Evolutionary conservation across 37 sponge, comb jelly and placozoan species (phyloP), one percentile per base, ranked within the genome.

Genomic region (Cliona cf. orientalis): DNA sequence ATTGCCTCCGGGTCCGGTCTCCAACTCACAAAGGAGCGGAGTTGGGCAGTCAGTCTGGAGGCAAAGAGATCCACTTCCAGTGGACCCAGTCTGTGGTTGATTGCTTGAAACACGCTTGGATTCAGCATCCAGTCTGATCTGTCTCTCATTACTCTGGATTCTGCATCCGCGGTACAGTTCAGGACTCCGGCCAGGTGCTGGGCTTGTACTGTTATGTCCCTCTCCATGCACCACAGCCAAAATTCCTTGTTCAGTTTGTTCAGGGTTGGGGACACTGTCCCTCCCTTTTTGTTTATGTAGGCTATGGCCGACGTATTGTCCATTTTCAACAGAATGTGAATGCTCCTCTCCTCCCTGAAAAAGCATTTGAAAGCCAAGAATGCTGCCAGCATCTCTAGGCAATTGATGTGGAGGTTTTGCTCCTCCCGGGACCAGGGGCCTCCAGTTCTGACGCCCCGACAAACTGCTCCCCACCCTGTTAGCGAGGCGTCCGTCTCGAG

Each of bases 161-260:
- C 79, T 40, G 58, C 45, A 42, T 86, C 86, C 7, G 86, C 86
- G 46, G 40, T 42, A 6, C 21, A 31, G 42, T 78, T 78, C 66
- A 42, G 64, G 5, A 42, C 65, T 2, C 86, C 78, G 1, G 86
- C 75, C 2, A 78, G 73, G 57, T 86, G 72, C 33, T 39, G 6
- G 29, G 86, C 86, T 44, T 71, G 72, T 29, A 86, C 42, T 31
- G 6, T 23, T 6, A 86, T 77, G 42, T 42, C 43, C 66, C 66
- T 77, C 45, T 86, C 66, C 60, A 86, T 46, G 69, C 86, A 86
- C 80, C 87, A 86, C 73, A 80, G 38, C 87, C 80, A 72, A 2
- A 86, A 57, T 39, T 44, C 56, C 41, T 63, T 71, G 7, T 75
- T 39, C 31, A 79, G 73, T 22, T 26, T 28, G 4, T 34, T 44